phyloP scores from a whole-genome alignment of 2,888 invertebrate genomes.

The Pseudococcus longispinus region DNA sequence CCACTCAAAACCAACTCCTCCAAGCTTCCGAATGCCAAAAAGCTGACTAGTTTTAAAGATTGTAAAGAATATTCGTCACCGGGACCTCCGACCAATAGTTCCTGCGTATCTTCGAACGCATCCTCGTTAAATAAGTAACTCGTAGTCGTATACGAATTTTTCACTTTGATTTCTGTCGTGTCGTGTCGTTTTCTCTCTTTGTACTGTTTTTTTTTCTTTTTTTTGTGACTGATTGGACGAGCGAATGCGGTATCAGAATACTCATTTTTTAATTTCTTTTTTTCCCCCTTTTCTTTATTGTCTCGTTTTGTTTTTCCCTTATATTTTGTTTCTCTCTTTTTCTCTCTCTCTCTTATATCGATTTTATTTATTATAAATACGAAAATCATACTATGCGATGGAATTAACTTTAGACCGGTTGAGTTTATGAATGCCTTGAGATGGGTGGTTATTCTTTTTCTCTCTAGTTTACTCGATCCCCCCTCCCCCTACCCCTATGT shows the following conservation, averaged over 20 bases:
- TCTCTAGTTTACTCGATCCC: not conserved
- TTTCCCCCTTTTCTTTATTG: not conserved
- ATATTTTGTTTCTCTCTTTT: not conserved
- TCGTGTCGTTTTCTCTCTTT: not conserved
- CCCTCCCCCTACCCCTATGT: not conserved
- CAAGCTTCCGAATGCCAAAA: slow-evolving; percentile 33
- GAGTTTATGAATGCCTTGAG: slow-evolving; percentile 37
- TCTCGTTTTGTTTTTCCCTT: not conserved
- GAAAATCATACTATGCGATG: slow-evolving; percentile 20
- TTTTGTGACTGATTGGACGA: slow-evolving; percentile 14
- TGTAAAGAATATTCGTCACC: slow-evolving; percentile 48
- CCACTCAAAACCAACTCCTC: slow-evolving; percentile 45
- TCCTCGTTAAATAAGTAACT: slow-evolving; percentile 50
- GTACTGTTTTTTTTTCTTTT: not conserved
- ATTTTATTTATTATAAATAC: not conserved
- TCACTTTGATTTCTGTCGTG: not conserved
- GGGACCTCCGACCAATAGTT: slow-evolving; percentile 47
- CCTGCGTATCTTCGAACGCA: slow-evolving; percentile 53
- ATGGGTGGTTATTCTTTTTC: not conserved
- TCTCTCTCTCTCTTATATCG: not conserved
- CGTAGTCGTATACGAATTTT: not conserved
- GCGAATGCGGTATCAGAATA: slow-evolving; percentile 1
- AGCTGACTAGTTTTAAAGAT: slow-evolving; percentile 51
- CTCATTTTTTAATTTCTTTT: not conserved
- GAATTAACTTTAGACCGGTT: slow-evolving; percentile 39